Conservation (phyloP, 2,888 invertebrate species). For the Amphipoea oculea region DNA sequence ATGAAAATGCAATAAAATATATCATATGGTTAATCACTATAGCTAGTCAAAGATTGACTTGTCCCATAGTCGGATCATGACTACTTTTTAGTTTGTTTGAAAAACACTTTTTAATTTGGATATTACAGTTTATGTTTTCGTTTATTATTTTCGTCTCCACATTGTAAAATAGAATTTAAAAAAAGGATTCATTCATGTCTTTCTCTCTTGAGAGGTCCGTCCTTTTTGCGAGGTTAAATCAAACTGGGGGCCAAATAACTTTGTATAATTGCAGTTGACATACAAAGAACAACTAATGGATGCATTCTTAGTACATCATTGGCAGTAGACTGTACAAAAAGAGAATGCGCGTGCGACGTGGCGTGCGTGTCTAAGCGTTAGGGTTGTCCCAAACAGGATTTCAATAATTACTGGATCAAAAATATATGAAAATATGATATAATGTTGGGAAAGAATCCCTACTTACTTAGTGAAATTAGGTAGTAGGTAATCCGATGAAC, state of each 20-base stretch:
- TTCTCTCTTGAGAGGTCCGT: background rate
- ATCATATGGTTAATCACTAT: background rate
- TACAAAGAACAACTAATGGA: constrained; percentile 72
- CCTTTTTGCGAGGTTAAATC: constrained; percentile 42
- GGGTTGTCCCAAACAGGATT: constrained; percentile 30
- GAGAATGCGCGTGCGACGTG: constrained; percentile 82
- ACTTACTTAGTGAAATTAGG: background rate
- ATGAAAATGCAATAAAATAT: background rate
- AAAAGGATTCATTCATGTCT: background rate
- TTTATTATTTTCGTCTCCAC: too few species aligned
- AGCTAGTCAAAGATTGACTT: background rate
- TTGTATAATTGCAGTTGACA: constrained; percentile 68
- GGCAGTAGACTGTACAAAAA: constrained; percentile 79
- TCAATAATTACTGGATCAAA: too few species aligned
- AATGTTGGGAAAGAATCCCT: background rate
- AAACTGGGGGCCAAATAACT: constrained; percentile 57
- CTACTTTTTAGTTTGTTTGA: background rate
- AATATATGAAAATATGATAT: too few species aligned
- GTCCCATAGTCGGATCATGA: background rate
- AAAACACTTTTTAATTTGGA: background rate
- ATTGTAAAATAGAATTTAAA: background rate
- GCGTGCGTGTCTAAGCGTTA: constrained; percentile 68
- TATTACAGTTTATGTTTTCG: too few species aligned
- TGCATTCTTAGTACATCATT: constrained; percentile 80
- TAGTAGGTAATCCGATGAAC: background rate